These are phyloP conservation scores for Notarius lentiginosus DNA, from an alignment of 2,113 vertebrate species.

Conservation along the genomic window DNA sequence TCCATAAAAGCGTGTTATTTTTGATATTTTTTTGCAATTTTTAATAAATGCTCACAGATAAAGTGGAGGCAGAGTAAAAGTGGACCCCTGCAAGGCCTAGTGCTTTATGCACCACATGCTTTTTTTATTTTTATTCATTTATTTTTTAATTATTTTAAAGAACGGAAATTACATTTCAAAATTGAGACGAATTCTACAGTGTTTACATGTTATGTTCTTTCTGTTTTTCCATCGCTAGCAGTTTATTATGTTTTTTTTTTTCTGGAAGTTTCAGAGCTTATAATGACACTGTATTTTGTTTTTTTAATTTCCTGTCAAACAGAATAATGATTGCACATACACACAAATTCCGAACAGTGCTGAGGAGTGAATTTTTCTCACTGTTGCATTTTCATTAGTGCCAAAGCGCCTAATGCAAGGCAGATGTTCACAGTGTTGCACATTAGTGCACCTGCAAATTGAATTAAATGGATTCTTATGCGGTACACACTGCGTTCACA, in stretches of 20 bases:
- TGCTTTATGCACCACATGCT: neutral
- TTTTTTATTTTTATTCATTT: neutral
- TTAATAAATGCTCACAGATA: neutral
- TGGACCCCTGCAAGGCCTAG: neutral
- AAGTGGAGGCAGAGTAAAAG: neutral
- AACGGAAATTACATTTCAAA: neutral
- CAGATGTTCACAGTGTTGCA: slow-evolving; percentile 19
- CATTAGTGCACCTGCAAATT: slow-evolving; percentile 37
- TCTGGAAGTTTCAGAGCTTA: neutral
- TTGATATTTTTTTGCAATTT: neutral
- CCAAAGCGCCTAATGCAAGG: slow-evolving; percentile 4
- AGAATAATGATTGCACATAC: neutral
- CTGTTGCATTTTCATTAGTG: slow-evolving; percentile 21
- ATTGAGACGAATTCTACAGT: neutral
- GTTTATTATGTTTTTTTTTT: neutral
- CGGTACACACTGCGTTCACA: neutral
- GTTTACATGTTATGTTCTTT: neutral
- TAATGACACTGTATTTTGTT: neutral
- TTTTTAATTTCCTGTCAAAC: neutral
- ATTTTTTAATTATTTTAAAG: neutral
- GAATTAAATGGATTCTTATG: slow-evolving; percentile 37
- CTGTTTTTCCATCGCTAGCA: neutral
- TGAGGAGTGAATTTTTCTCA: neutral
- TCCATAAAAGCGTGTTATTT: neutral
- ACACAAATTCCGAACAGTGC: neutral